These are phyloP conservation scores for Invenusta paracnida DNA, from an alignment of 2,888 invertebrate species.

Conservation along the genomic window DNA sequence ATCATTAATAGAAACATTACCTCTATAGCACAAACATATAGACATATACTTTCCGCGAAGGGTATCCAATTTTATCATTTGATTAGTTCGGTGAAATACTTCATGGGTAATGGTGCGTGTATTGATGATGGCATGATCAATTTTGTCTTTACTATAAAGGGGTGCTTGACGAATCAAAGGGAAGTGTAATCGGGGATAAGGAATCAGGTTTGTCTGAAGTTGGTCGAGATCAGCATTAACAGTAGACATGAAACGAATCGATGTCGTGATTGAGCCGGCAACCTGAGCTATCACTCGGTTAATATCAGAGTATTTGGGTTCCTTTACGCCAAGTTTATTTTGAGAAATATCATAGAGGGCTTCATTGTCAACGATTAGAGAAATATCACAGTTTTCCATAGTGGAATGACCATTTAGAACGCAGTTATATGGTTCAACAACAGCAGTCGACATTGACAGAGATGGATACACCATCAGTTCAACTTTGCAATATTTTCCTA, in stretches of 20 bases:
- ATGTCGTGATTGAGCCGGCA: slow-evolving; percentile 40
- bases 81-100: slow-evolving; percentile 19
- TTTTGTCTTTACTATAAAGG: neutral
- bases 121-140: neutral
- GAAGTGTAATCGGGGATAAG: slow-evolving; percentile 44
- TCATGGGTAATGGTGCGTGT: slow-evolving; percentile 1
- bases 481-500: slow-evolving; percentile 35
- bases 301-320: slow-evolving; percentile 39
- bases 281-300: slow-evolving; percentile 42
- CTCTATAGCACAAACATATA: slow-evolving; percentile 32
- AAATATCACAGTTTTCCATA: slow-evolving; percentile 34
- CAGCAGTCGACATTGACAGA: slow-evolving; percentile 35
- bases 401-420: slow-evolving; percentile 40
- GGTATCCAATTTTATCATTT: slow-evolving; percentile 36
- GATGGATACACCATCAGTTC: slow-evolving; percentile 33
- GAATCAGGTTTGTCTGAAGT: slow-evolving; percentile 41
- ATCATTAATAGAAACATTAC: slow-evolving; percentile 25
- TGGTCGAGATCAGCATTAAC: slow-evolving; percentile 32
- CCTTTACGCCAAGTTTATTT: neutral
- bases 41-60: slow-evolving; percentile 29
- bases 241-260: slow-evolving; percentile 34
- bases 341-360: slow-evolving; percentile 42
- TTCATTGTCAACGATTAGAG: slow-evolving; percentile 42
- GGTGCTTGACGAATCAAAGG: slow-evolving; percentile 36
- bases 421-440: slow-evolving; percentile 43